Evolutionary conservation across 35 echinoderm and acorn worm genomes (phyloP).

Genomic region (Holothuria glaberrima): DNA sequence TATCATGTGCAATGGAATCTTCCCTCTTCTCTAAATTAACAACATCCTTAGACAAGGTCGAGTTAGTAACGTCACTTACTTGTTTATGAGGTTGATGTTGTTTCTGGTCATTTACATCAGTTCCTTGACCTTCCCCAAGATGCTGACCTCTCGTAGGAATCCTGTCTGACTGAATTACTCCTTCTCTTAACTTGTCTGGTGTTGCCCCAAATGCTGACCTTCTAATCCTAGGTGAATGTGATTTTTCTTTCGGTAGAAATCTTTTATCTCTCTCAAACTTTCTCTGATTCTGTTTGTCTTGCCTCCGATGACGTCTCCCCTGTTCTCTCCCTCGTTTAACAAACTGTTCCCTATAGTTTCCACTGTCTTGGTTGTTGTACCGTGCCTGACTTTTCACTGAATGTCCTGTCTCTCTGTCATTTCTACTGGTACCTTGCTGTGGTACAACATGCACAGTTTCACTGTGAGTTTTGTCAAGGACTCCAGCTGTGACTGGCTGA

Average conservation of each 20-base stretch:
- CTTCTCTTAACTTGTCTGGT: too few relatives aligned
- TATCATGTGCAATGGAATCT: too few relatives aligned
- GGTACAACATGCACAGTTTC: background rate
- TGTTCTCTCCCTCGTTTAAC: background rate
- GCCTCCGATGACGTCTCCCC: background rate
- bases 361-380: background rate
- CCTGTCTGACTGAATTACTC: too few relatives aligned
- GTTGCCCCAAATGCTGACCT: background rate
- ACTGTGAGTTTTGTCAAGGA: background rate
- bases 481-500: constrained; percentile 22
- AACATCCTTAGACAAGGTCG: too few relatives aligned
- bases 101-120: too few relatives aligned
- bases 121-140: too few relatives aligned
- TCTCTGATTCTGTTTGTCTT: background rate
- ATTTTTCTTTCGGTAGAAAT: constrained; percentile 33
- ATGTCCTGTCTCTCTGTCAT: background rate
- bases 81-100: too few relatives aligned
- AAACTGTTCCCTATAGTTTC: background rate
- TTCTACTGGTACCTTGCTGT: too few relatives aligned
- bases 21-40: too few relatives aligned
- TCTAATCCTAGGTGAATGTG: constrained; percentile 4
- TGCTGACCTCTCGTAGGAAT: too few relatives aligned
- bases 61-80: too few relatives aligned
- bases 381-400: background rate
- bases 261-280: background rate